phyloP scores from a whole-genome alignment of 2,888 invertebrate genomes.

The Philaethria dido region DNA sequence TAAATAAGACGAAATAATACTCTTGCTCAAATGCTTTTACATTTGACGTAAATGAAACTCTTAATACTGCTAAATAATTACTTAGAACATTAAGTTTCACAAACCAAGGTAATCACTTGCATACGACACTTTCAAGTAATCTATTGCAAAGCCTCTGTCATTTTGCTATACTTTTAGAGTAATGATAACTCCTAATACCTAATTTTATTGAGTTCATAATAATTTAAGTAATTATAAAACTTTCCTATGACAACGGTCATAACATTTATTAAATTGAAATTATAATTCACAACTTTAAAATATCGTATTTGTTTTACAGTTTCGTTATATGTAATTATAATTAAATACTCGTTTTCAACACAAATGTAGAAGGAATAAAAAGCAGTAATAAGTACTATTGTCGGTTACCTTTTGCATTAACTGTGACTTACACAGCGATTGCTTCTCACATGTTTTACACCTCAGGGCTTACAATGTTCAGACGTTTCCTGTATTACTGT shows the following conservation, averaged over 20 bases:
- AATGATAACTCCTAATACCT: background rate
- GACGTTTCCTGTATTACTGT: conserved; percentile 79
- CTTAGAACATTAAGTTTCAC: conserved; percentile 22
- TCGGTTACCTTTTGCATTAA: conserved; percentile 79
- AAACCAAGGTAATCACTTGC: conserved; percentile 17
- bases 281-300: background rate
- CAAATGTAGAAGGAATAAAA: conserved; percentile 7
- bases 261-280: background rate
- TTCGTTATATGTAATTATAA: background rate
- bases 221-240: too few species aligned
- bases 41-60: background rate
- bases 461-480: conserved; percentile 71
- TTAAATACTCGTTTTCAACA: background rate
- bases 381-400: background rate
- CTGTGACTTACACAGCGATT: conserved; percentile 70
- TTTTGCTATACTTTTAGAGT: conserved; percentile 52
- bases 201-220: too few species aligned
- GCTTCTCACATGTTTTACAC: conserved; percentile 73
- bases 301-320: background rate
- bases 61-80: conserved; percentile 2
- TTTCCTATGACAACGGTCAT: too few species aligned
- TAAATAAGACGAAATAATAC: background rate
- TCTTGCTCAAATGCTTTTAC: background rate
- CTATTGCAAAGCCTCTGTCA: conserved; percentile 13
- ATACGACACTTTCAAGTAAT: conserved; percentile 17